Evolutionary conservation across 2,888 invertebrate species (phyloP), one percentile per base, ranked within the genome.

Genomic region (Hesperia comma): DNA sequence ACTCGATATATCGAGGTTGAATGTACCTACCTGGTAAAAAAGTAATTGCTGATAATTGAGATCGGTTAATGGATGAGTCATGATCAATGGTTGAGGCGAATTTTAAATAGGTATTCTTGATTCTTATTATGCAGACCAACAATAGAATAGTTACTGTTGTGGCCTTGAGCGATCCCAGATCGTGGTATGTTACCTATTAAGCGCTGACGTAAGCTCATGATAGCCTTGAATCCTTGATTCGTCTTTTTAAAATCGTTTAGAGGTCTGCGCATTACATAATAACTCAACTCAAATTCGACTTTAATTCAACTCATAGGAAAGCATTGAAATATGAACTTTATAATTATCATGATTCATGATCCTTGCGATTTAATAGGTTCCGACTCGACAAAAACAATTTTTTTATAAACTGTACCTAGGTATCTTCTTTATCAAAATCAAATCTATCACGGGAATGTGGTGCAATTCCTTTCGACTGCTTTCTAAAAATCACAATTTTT

Each of bases 141-240:
- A 89, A 90, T 89, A 85, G 86, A 90, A 91, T 86, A 77, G 85
- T 68, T n/a, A n/a, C n/a, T n/a, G n/a, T n/a, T 88, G 76, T 85
- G 89, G 86, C 91, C 91, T 91, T 84, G 89, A 77, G 76, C 82
- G 72, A 79, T 84, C 82, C 85, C 79, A 80, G 53, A 43, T 54
- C 46, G 66, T 32, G 43, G 74, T 75, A 76, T 68, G 71, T 74
- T 74, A 63, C 71, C 73, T 72, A 74, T 75, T 73, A 75, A 63
- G 58, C 60, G 71, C 68, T 76, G 77, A 79, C 75, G 78, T 68
- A 79, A 79, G 69, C 60, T 19, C 0, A 49, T 67, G 41, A 68
- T 67, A 69, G 58, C 77, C 77, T 76, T 75, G 73, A n/a, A n/a
- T n/a, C 77, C 77, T 76, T 75, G 73, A 71, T 54, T 69, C 67